Evolutionary conservation across 2,797 vertebrate genomes (phyloP).

Genomic region (Lutjanus argentimaculatus): DNA sequence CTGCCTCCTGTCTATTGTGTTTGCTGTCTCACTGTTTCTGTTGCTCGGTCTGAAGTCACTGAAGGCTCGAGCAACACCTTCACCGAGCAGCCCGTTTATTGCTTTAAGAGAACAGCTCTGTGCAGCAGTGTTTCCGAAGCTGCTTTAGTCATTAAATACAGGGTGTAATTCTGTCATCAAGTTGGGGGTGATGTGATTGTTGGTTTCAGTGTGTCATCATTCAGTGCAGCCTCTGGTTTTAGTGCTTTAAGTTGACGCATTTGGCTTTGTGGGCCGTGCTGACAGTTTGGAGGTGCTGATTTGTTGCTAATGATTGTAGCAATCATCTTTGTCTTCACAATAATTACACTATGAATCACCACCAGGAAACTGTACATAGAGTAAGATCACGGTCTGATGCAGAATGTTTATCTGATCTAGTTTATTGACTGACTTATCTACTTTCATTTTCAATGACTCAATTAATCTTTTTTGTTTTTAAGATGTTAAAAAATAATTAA

Average conservation of each 20-base stretch:
- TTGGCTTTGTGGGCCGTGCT: conserved; percentile 22
- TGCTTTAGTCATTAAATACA: conserved; percentile 56
- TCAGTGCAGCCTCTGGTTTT: conserved; percentile 42
- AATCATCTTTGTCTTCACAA: conserved; percentile 31
- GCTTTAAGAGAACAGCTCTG: conserved; percentile 29
- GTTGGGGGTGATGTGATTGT: conserved; percentile 44
- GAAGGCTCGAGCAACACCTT: conserved; percentile 9
- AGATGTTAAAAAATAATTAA: background rate
- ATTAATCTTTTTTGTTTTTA: background rate
- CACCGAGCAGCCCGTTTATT: conserved; percentile 35
- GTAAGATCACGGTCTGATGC: background rate
- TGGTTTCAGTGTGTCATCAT: conserved; percentile 42
- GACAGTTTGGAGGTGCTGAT: conserved; percentile 28
- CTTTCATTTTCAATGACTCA: background rate
- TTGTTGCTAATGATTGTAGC: conserved; percentile 33
- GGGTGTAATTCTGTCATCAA: conserved; percentile 52
- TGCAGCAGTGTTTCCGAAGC: conserved; percentile 9
- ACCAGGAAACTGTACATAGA: background rate
- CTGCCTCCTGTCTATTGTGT: conserved; percentile 60
- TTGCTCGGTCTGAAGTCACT: conserved; percentile 18
- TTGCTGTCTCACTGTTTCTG: conserved; percentile 41
- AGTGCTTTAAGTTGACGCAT: conserved; percentile 22
- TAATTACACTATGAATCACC: conserved; percentile 24
- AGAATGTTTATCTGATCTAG: background rate
- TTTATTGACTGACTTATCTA: background rate